Evolutionary conservation across 2,888 invertebrate genomes (phyloP).

Genomic region (Hyppa rectilinea): DNA sequence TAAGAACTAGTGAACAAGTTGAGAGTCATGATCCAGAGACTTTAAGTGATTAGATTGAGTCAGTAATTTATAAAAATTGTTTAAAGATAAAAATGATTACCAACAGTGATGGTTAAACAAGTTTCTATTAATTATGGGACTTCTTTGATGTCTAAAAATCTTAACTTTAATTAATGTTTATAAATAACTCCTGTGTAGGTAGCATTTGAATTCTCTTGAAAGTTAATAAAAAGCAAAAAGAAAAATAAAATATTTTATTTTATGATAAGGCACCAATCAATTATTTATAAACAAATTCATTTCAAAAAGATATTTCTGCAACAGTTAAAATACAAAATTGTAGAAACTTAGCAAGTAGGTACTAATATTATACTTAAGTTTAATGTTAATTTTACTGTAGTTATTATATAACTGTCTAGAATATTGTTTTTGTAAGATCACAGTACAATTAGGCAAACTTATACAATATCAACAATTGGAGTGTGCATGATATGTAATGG

Average conservation of each 20-base stretch:
- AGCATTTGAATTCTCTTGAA: slow-evolving; percentile 8
- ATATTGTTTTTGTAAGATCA: slow-evolving; percentile 78
- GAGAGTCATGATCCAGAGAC: slow-evolving; percentile 30
- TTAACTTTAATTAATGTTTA: neutral
- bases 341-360: slow-evolving; percentile 21
- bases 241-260: slow-evolving; percentile 62
- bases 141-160: no score
- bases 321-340: slow-evolving; percentile 14
- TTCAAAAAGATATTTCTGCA: slow-evolving; percentile 16
- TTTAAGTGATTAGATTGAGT: slow-evolving; percentile 16
- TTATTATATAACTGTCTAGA: slow-evolving; percentile 56
- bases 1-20: slow-evolving; percentile 42
- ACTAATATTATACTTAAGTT: slow-evolving; percentile 27
- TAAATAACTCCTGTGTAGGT: slow-evolving; percentile 1
- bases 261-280: slow-evolving; percentile 53
- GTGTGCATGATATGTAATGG: slow-evolving; percentile 83
- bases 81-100: neutral
- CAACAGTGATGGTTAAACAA: no score
- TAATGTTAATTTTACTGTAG: slow-evolving; percentile 39
- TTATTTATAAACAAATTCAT: slow-evolving; percentile 26
- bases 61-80: neutral
- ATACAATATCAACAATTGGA: slow-evolving; percentile 81
- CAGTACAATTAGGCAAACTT: slow-evolving; percentile 84
- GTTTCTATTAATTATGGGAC: no score
- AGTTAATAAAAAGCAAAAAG: slow-evolving; percentile 52